Conservation (phyloP, 2,797 vertebrate species). For the Rhinatrema bivittatum region DNA sequence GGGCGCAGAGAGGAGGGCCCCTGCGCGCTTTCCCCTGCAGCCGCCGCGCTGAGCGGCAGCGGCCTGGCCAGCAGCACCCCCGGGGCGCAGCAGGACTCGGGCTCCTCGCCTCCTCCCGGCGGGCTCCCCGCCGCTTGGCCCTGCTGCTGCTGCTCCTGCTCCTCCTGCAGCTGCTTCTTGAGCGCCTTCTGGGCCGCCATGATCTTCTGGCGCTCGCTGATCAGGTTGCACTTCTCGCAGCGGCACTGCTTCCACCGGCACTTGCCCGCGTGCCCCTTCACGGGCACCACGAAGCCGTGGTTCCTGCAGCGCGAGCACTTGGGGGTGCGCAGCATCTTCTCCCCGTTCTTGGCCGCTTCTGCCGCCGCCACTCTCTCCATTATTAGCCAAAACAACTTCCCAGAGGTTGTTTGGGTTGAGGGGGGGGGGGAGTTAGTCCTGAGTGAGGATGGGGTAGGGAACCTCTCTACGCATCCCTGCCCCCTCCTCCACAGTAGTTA, state of each 20-base stretch:
- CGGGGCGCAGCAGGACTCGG: fast-evolving
- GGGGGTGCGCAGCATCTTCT: constrained; percentile 13
- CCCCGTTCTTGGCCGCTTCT: neutral
- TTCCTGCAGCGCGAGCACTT: constrained; percentile 54
- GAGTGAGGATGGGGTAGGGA: too few relatives aligned
- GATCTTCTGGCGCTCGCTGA: constrained; percentile 59
- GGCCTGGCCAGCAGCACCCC: fast-evolving
- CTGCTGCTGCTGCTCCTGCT: neutral
- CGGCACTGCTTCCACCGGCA: constrained; percentile 45
- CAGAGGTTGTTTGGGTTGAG: too few relatives aligned
- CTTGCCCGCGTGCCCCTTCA: constrained; percentile 44
- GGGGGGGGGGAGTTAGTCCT: too few relatives aligned
- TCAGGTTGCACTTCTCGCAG: constrained; percentile 47
- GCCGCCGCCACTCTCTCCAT: constrained; percentile 9
- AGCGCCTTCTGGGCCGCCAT: constrained; percentile 57
- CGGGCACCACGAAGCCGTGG: constrained; percentile 46
- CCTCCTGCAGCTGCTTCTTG: constrained; percentile 27
- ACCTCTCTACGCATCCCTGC: too few relatives aligned
- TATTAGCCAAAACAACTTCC: constrained; percentile 5
- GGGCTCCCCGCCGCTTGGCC: neutral
- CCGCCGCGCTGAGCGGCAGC: neutral
- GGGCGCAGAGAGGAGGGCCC: neutral
- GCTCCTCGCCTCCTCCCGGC: neutral
- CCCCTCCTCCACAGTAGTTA: too few relatives aligned
- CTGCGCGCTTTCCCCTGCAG: too few relatives aligned